Base-by-base conservation (phyloP, 2,113 vertebrate species). In the Otis tarda region DNA sequence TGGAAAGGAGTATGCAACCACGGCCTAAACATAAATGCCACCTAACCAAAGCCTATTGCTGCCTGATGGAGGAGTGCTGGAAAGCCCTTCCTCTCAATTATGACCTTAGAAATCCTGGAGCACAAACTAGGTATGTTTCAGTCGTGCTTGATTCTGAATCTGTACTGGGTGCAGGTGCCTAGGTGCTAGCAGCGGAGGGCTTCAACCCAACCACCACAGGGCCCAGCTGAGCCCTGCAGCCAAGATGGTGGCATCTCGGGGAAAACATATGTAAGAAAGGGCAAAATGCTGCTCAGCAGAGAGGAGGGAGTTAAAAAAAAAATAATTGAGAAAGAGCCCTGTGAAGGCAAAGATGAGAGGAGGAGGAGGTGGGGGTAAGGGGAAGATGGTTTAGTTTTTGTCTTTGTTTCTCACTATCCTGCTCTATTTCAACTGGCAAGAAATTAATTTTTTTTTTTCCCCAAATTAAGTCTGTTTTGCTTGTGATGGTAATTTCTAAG, bases 151-250 rank as follows among this genome's bases (percentile, higher is more conserved):
- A 12, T 65, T 82, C 22, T 85, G 41, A 5, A 37, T 12, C 7
- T 49, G 7, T 27, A 14, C 9, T 4, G 19, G 35, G 10, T 53
- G 12, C n/a, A 20, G 21, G 28, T 52, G 18, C 28, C 21, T 16
- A 0, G 0, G 8, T 1, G 1, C 9, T 31, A 56, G 18, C 9
- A n/a, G 30, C 0, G 1, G 39, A 39, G 39, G 39, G 39, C 22
- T 60, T 43, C 25, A 10, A 5, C 37, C 4, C 1, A 17, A 22
- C 28, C 47, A 4, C 33, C 3, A 1, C 67, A 64, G 67, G 55
- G 7, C 37, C 55, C 0, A 0, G 27, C 39, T 16, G 5, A 35
- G 45, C 25, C 47, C 33, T 1, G 3, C 30, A 47, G 35, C 37
- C 24, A 4, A 12, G 2, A 3, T 23, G 21, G 37, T 7, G 24